These are phyloP conservation scores for Gobionotothen gibberifrons DNA, from an alignment of 2,797 vertebrate species.

Conservation along the genomic window DNA sequence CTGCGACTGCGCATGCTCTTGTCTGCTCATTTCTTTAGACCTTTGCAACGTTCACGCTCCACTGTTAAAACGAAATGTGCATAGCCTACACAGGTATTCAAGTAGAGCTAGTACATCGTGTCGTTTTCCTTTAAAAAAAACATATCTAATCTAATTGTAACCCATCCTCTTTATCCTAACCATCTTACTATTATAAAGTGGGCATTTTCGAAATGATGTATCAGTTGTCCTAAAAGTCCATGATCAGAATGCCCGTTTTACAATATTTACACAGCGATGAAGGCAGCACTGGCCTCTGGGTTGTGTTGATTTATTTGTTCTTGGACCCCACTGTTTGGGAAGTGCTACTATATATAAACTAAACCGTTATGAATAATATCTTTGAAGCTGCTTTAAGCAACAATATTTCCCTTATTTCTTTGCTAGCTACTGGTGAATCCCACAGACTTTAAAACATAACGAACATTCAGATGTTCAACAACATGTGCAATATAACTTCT, in stretches of 20 bases:
- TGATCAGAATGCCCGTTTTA: not conserved
- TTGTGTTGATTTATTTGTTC: conserved; percentile 42
- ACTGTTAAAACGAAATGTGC: not conserved
- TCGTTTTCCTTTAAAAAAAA: not conserved
- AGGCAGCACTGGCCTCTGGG: conserved; percentile 32
- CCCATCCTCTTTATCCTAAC: no score
- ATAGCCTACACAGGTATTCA: not conserved
- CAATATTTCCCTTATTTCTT: not conserved
- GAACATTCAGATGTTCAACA: no score
- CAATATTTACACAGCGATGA: conserved; percentile 2
- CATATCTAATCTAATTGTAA: not conserved
- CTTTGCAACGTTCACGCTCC: conserved; percentile 12
- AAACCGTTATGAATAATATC: conserved; percentile 4
- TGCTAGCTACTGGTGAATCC: not conserved
- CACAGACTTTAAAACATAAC: not conserved
- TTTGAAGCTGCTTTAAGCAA: not conserved
- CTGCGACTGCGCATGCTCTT: conserved; percentile 50
- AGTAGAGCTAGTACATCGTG: no score
- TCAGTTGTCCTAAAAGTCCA: not conserved
- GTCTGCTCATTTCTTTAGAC: not conserved
- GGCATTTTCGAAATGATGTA: not conserved
- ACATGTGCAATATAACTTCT: no score
- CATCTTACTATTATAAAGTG: accelerated
- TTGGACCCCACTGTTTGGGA: conserved; percentile 21
- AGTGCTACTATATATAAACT: conserved; percentile 24